Conservation (phyloP, 2,797 vertebrate genomes). For the Dromococcyx pavoninus region DNA sequence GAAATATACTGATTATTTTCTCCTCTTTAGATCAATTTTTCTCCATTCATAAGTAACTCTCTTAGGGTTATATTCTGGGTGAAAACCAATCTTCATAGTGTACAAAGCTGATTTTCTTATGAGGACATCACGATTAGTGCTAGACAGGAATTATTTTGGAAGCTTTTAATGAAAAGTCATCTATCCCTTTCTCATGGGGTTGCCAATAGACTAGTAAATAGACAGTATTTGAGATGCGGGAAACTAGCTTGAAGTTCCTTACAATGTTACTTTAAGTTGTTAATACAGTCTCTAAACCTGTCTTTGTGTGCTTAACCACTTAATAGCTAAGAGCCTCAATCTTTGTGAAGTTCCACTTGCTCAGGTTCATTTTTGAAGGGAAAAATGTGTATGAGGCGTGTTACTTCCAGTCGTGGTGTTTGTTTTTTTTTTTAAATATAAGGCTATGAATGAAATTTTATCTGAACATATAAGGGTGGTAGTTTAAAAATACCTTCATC, state of each 20-base stretch:
- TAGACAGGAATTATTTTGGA: background rate
- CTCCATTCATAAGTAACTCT: background rate
- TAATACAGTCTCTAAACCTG: background rate
- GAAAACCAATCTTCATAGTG: background rate
- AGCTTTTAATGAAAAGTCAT: background rate
- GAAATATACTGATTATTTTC: background rate
- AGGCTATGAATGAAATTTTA: background rate
- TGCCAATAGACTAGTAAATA: background rate
- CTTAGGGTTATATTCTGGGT: background rate
- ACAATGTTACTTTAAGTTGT: background rate
- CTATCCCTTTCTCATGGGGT: background rate
- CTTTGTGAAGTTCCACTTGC: background rate
- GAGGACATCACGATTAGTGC: background rate
- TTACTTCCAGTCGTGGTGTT: background rate
- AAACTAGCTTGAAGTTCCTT: background rate
- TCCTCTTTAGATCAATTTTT: background rate
- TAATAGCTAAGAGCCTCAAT: background rate
- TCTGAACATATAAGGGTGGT: background rate
- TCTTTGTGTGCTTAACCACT: background rate
- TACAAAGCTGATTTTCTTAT: background rate
- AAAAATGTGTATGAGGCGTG: background rate
- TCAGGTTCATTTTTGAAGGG: background rate
- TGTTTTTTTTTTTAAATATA: background rate
- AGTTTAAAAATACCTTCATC: background rate
- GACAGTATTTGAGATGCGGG: background rate